A percentile compares a stretch with the other conserved stretches of the same genome.
phyloP scores from a whole-genome alignment of 1,140 invertebrate species.

The Papilio polytes region DNA sequence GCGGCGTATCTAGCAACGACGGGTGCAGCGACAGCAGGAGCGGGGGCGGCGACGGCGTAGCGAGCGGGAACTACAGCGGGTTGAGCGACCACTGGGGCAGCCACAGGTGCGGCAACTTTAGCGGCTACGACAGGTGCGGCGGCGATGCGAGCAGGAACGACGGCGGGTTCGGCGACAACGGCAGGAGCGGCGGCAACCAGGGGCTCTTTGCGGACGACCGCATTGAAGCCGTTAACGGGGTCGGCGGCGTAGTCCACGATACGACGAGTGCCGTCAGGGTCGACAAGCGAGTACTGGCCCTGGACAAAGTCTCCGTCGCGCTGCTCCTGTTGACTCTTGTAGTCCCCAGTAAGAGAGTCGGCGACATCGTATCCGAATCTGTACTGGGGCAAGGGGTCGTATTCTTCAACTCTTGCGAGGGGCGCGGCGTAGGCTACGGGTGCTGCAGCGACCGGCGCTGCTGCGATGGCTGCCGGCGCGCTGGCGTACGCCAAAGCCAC shows the following conservation, averaged over 20 bases:
- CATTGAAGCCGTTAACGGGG: constrained; percentile 86
- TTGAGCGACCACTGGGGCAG: constrained; percentile 44
- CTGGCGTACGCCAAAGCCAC: constrained; percentile 67
- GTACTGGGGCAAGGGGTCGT: constrained; percentile 85
- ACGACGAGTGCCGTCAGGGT: constrained; percentile 85
- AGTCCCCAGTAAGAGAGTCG: constrained; percentile 86
- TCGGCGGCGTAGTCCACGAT: constrained; percentile 85
- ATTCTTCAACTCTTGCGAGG: constrained; percentile 81
- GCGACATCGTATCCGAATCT: constrained; percentile 86
- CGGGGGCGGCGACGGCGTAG: constrained; percentile 51
- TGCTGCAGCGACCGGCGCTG: constrained; percentile 66
- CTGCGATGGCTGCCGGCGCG: constrained; percentile 65
- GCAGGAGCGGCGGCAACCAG: constrained; percentile 69
- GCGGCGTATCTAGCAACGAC: constrained; percentile 49
- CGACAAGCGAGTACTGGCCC: constrained; percentile 85
- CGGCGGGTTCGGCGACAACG: constrained; percentile 64
- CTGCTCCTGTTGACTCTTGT: constrained; percentile 86
- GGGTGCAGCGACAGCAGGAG: constrained; percentile 45
- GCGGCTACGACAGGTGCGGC: constrained; percentile 46
- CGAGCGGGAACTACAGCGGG: constrained; percentile 49
- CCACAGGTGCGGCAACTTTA: constrained; percentile 41
- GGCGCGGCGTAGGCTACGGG: constrained; percentile 58
- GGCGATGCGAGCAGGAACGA: constrained; percentile 53
- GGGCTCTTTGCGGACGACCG: constrained; percentile 82
- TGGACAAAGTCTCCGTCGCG: constrained; percentile 86